Base-by-base conservation (phyloP, 2,113 vertebrate genomes). In the Indicator indicator region DNA sequence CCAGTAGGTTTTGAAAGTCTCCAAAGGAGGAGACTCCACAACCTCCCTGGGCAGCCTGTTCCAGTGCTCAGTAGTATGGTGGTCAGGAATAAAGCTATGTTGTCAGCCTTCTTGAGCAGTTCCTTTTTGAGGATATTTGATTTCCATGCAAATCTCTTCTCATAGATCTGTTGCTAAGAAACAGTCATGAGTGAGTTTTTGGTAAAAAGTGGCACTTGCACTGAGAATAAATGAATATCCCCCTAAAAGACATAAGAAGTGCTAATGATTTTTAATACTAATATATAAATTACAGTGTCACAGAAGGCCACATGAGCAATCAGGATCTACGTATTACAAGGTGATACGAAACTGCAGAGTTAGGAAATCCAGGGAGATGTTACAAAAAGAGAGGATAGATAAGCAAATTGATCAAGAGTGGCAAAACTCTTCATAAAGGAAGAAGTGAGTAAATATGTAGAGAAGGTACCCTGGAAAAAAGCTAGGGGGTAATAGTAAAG, bases 101-200 rank as follows among this genome's bases (percentile, higher is more conserved):
- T 82, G 52, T 33, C 30, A 59, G 26, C 40, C 83, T 63, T 21
- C 63, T 87, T 70, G 73, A 83, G 26, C 46, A 60, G 59, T 63
- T 91, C 17, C 23, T 91, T 89, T 88, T 59, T 87, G 42, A 89
- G 44, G 86, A 26, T 76, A 59, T 87, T 87, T 94, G 15, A 89
- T 89, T 93, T 73, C 86, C 54, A 67, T 95, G 68, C 72, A 93
- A 94, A 91, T 85, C 52, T 91, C 30, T 87, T 91, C 93, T 30
- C 19, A 67, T 88, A 55, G 89, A 80, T 67, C 60, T 83, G 94
- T 95, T 96, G 94, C 95, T 95, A 93, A 93, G 93, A 71, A 94
- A 91, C 89, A 83, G 23, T 28, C 8, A 44, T 78, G 78, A 74
- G 87, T 83, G 72, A 70, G 46, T 76, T 82, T 89, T 89, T 88